phyloP scores from a whole-genome alignment of 1,140 invertebrate genomes.

The Rhagoletis zephyria region DNA sequence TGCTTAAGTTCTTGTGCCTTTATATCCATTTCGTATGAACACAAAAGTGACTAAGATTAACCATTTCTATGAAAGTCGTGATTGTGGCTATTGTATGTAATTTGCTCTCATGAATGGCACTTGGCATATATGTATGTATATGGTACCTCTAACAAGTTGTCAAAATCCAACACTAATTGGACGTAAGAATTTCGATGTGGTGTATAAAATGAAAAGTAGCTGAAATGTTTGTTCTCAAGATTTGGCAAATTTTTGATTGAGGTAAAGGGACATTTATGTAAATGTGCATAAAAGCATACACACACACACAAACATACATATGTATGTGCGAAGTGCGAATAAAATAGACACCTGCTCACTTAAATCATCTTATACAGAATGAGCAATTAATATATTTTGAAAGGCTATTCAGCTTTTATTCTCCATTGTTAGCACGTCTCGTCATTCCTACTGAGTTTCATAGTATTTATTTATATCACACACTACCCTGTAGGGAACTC shows the following conservation, averaged over 20 bases:
- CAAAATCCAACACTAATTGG: slow-evolving; percentile 52
- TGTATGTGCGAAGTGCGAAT: no score
- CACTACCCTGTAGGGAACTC: no score
- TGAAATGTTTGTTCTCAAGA: background rate
- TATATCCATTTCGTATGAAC: background rate
- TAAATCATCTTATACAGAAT: background rate
- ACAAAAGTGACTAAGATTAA: slow-evolving; percentile 17
- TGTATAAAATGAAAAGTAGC: slow-evolving; percentile 4
- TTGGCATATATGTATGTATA: background rate
- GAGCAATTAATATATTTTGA: no score
- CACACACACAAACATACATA: no score
- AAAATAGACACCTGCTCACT: background rate
- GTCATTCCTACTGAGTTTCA: no score
- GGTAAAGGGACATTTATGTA: no score
- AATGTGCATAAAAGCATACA: no score
- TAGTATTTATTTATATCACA: no score
- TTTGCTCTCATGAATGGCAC: slow-evolving; percentile 24
- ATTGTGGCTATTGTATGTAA: slow-evolving; percentile 25
- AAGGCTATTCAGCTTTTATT: no score
- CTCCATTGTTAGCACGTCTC: no score
- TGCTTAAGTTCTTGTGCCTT: background rate
- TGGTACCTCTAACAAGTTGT: slow-evolving; percentile 38
- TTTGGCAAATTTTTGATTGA: no score
- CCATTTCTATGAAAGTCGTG: slow-evolving; percentile 28
- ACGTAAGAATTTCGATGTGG: slow-evolving; percentile 33